These are phyloP conservation scores for Apamea epomidion DNA, from an alignment of 2,888 invertebrate species.

Conservation along the genomic window DNA sequence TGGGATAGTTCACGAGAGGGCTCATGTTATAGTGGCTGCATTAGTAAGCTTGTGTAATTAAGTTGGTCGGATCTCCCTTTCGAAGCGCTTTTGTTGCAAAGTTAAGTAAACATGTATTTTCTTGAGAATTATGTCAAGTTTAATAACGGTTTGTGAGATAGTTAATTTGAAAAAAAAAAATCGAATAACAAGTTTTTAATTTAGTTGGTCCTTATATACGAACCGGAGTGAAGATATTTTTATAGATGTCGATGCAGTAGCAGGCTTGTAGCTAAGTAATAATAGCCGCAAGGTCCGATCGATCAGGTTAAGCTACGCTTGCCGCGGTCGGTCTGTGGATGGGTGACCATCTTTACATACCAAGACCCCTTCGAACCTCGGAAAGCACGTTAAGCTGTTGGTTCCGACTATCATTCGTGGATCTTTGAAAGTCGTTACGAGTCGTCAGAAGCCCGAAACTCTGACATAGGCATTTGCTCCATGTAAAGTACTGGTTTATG, in stretches of 20 bases:
- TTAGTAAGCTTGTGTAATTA: slow-evolving; percentile 67
- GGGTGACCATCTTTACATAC: background rate
- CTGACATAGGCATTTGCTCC: background rate
- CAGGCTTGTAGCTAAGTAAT: background rate
- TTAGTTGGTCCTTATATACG: background rate
- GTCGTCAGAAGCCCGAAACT: background rate
- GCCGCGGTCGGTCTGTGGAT: background rate
- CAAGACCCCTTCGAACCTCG: background rate
- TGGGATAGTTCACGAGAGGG: slow-evolving; percentile 41
- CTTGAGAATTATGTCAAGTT: slow-evolving; percentile 20
- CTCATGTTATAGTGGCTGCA: slow-evolving; percentile 61
- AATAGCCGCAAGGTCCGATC: background rate
- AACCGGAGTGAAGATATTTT: background rate
- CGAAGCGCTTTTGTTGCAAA: slow-evolving; percentile 41
- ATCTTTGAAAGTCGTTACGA: background rate
- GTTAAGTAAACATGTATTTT: slow-evolving; percentile 40
- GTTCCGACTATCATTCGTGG: background rate
- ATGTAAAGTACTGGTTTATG: background rate
- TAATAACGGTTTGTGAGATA: background rate
- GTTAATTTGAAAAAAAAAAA: background rate
- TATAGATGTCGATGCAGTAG: background rate
- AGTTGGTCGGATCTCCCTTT: slow-evolving; percentile 38
- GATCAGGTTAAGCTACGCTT: background rate
- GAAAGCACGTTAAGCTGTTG: background rate
- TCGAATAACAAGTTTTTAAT: background rate